phyloP scores from a whole-genome alignment of 2,113 vertebrate genomes.

The Fregetta grallaria region DNA sequence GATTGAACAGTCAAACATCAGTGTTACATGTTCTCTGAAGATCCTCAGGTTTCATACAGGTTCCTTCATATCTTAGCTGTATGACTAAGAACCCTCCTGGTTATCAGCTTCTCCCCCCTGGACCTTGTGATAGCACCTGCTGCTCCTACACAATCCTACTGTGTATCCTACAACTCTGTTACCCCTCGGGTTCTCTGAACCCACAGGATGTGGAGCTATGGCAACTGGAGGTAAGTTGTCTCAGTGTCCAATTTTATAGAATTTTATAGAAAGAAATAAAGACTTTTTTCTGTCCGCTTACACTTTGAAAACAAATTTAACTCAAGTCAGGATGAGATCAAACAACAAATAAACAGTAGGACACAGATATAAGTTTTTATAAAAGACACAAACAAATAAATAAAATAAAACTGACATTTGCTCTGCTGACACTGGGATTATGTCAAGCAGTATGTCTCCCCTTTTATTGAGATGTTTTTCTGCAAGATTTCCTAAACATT shows the following conservation, averaged over 20 bases:
- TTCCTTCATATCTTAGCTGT: neutral
- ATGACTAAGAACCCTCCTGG: neutral
- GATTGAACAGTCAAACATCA: neutral
- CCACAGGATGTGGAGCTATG: neutral
- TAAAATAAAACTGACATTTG: neutral
- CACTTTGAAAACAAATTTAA: neutral
- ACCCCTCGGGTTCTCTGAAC: neutral
- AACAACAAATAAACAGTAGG: neutral
- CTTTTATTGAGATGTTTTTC: neutral
- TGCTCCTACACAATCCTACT: neutral
- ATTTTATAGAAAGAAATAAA: neutral
- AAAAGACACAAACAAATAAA: neutral
- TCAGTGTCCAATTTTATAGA: neutral
- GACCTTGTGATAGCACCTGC: neutral
- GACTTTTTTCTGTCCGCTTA: neutral
- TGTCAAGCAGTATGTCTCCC: neutral
- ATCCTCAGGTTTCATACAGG: neutral
- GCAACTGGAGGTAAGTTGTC: neutral
- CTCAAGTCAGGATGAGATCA: neutral
- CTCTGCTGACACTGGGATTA: neutral
- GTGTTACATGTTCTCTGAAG: neutral
- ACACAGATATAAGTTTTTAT: neutral
- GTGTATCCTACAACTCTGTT: neutral
- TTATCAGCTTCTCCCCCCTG: neutral
- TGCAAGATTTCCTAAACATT: neutral